These are phyloP conservation scores for Ceramica pisi DNA, from an alignment of 2,888 invertebrate species.

Conservation along the genomic window DNA sequence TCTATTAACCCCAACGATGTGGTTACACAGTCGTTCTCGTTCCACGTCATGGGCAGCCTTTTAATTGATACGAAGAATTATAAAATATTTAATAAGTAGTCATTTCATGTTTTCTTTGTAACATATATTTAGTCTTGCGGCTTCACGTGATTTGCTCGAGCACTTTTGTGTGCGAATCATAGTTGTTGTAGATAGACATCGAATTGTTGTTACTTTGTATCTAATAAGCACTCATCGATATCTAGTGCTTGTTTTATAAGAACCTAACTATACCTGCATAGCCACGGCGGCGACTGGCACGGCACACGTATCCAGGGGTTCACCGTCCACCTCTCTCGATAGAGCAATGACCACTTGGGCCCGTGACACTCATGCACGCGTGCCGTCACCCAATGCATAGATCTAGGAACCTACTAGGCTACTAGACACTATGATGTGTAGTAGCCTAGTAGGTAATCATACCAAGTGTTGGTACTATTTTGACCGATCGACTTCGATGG, in stretches of 20 bases:
- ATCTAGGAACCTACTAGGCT: no score
- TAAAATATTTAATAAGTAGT: constrained; percentile 31
- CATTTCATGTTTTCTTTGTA: constrained; percentile 18
- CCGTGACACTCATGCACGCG: background rate
- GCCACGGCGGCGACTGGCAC: background rate
- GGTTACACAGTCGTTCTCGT: constrained; percentile 60
- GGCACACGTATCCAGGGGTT: no score
- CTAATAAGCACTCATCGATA: background rate
- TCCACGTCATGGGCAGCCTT: constrained; percentile 50
- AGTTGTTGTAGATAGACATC: constrained; percentile 3
- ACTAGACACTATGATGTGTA: no score
- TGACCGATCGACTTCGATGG: no score
- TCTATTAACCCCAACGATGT: constrained; percentile 75
- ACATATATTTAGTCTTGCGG: constrained; percentile 11
- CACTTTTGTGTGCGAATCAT: constrained; percentile 18
- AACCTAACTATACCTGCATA: background rate
- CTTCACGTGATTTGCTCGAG: constrained; percentile 7
- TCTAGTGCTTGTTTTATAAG: constrained; percentile 3
- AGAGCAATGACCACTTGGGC: background rate
- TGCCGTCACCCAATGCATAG: no score
- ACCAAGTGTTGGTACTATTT: no score
- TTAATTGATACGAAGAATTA: constrained; percentile 60
- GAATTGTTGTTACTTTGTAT: background rate
- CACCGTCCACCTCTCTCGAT: background rate
- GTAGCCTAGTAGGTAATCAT: no score